phyloP scores from a whole-genome alignment of 2,888 invertebrate species.

The Orthosia gothica region DNA sequence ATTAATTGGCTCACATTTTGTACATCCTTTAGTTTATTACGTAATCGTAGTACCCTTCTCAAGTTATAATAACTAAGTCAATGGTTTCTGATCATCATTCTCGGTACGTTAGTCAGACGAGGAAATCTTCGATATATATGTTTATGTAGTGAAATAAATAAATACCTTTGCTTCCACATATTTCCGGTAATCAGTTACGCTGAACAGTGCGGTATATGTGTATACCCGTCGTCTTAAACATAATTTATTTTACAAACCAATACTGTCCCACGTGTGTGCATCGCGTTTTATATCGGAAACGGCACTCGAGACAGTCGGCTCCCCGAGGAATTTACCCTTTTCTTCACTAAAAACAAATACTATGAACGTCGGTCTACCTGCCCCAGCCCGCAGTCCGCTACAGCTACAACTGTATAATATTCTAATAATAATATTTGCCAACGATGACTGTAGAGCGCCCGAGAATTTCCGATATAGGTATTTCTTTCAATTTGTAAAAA shows the following conservation, averaged over 20 bases:
- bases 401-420: slow-evolving; percentile 69
- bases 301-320: slow-evolving; percentile 61
- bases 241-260: slow-evolving; percentile 64
- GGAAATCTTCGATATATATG: background rate
- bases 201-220: slow-evolving; percentile 23
- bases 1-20: slow-evolving; percentile 19
- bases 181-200: slow-evolving; percentile 3
- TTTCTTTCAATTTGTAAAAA: slow-evolving; percentile 37
- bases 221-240: slow-evolving; percentile 32
- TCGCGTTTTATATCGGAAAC: slow-evolving; percentile 69
- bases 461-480: slow-evolving; percentile 23
- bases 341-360: slow-evolving; percentile 75
- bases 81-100: background rate
- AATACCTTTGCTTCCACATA: background rate
- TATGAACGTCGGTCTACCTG: slow-evolving; percentile 61
- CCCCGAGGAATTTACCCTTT: slow-evolving; percentile 76
- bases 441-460: slow-evolving; percentile 61
- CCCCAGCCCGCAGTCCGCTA: slow-evolving; percentile 15
- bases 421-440: slow-evolving; percentile 70
- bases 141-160: background rate
- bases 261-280: slow-evolving; percentile 67
- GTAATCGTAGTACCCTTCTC: background rate
- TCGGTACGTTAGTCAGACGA: too few species aligned
- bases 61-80: background rate
- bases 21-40: background rate